Base-by-base conservation (phyloP, 1,140 invertebrate genomes). In the Achroia grisella region DNA sequence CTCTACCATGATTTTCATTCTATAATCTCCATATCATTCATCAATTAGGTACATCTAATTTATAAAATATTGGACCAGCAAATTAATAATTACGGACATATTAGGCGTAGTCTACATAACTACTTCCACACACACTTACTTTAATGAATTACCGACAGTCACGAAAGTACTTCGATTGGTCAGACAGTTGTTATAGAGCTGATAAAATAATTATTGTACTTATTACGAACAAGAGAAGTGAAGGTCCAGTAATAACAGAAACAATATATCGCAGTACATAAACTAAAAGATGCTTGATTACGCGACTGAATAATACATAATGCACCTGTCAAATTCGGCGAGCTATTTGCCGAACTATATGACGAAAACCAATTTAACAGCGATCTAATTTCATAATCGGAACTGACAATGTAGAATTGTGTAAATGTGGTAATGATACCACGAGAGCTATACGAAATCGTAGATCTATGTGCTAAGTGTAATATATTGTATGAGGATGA, bases 341-440 rank as follows among this genome's bases (percentile, higher is more conserved):
- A n/a, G 60, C 48, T 64, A 56, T 61, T 63, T 56, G 45, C 47
- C 48, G 46, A 62, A 58, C 48, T 49, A 67, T 68, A 70, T 76
- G 72, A 71, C 65, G 72, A 78, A 75, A 77, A 71, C 60, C 62
- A 69, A 75, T 76, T 75, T 64, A 57, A 62, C 49, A 60, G 48
- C 48, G 64, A 64, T 62, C 62, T 67, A 56, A 54, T 76, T 74
- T 76, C 64, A 64, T 57, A 76, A 81, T 72, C 34, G 49, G 40
- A 60, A 56, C 64, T 63, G 61, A 77, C 70, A 74, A 71, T 64
- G 52, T 74, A 48, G 58, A 65, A 70, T 78, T 78, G 69, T 73
- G 71, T 65, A 73, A 70, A 71, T 55, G 60, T 42, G 52, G 62
- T 74, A 78, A 74, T 71, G 60, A 69, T 56, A 69, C 45, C 48